phyloP scores from a whole-genome alignment of 2,113 vertebrate species.

The Scolopax mira region DNA sequence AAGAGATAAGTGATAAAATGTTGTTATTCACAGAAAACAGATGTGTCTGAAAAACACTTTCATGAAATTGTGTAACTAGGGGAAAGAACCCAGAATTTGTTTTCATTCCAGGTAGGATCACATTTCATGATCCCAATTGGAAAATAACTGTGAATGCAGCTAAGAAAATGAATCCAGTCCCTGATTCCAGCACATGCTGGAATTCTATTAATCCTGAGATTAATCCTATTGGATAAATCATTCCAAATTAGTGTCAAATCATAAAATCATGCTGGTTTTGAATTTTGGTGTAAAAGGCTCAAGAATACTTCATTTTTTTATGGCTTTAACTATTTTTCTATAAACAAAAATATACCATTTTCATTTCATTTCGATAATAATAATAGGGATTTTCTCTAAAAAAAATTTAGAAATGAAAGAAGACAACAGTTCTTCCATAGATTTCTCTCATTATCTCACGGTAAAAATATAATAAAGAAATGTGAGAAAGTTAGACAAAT shows the following conservation, averaged over 20 bases:
- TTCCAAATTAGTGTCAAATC: neutral
- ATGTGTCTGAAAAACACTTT: neutral
- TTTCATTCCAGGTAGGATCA: neutral
- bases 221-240: neutral
- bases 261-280: neutral
- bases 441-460: neutral
- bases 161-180: neutral
- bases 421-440: neutral
- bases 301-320: neutral
- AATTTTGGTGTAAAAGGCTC: neutral
- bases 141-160: neutral
- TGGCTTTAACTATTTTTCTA: neutral
- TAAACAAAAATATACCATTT: accelerated
- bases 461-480: neutral
- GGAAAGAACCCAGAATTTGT: neutral
- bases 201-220: neutral
- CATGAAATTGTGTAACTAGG: neutral
- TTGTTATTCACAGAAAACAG: neutral
- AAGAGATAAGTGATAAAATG: neutral
- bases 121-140: neutral
- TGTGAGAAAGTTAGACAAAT: neutral
- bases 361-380: neutral
- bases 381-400: neutral
- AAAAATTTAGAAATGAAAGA: neutral
- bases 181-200: neutral